phyloP scores from a whole-genome alignment of 2,888 invertebrate species.

The Mythimna impura region DNA sequence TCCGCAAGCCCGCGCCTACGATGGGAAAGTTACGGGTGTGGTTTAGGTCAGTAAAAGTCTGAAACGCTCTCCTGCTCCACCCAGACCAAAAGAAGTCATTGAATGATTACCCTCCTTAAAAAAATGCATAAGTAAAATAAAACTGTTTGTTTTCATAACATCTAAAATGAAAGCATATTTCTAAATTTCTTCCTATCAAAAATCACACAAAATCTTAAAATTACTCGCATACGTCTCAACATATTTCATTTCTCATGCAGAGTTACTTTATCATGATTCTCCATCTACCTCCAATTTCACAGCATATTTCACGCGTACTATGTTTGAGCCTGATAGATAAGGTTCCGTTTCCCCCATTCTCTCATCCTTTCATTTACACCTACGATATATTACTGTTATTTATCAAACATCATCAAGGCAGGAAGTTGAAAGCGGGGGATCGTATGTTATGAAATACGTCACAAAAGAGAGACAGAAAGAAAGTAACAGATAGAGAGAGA shows the following conservation, averaged over 20 bases:
- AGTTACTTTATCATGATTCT: slow-evolving; percentile 13
- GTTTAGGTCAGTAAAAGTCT: too few species aligned
- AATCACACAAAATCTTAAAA: not conserved
- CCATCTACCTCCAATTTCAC: slow-evolving; percentile 50
- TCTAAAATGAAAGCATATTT: not conserved
- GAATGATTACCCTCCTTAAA: too few species aligned
- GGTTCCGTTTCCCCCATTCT: slow-evolving; percentile 2
- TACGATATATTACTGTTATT: slow-evolving; percentile 42
- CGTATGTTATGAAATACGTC: slow-evolving; percentile 17
- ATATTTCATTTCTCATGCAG: not conserved
- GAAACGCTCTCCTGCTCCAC: too few species aligned
- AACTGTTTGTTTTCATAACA: not conserved
- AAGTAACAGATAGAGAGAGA: not conserved
- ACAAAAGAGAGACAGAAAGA: not conserved
- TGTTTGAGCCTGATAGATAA: slow-evolving; percentile 48
- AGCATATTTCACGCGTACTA: slow-evolving; percentile 36
- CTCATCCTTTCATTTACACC: slow-evolving; percentile 49
- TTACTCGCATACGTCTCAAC: not conserved
- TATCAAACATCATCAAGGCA: slow-evolving; percentile 45
- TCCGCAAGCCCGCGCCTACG: too few species aligned
- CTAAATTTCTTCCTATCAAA: not conserved
- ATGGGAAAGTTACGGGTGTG: too few species aligned
- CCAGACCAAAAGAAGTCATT: too few species aligned
- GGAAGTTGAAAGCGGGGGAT: slow-evolving; percentile 35
- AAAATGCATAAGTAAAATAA: too few species aligned